Conservation (phyloP, 2,113 vertebrate species). For the Brachypteracias leptosomus region DNA sequence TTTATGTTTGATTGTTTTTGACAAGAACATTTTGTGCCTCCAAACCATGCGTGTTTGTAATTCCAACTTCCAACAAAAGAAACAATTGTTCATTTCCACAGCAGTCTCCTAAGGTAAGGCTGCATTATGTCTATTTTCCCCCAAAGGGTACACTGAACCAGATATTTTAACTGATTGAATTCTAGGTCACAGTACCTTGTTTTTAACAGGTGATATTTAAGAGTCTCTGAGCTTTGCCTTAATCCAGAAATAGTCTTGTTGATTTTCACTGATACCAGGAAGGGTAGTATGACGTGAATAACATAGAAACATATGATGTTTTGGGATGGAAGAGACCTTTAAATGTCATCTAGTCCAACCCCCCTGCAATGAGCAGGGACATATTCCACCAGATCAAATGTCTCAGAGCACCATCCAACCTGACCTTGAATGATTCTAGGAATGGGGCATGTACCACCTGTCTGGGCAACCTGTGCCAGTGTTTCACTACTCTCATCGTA, state of each 20-base stretch:
- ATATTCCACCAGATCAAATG: not conserved
- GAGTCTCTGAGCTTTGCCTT: not conserved
- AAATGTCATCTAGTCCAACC: not conserved
- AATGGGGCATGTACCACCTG: not conserved
- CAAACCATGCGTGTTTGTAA: not conserved
- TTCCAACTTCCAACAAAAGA: not conserved
- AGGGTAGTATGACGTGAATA: not conserved
- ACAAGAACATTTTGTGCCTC: slow-evolving; percentile 39
- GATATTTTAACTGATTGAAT: not conserved
- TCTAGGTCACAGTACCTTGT: not conserved
- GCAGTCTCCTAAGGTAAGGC: not conserved
- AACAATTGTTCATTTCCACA: not conserved
- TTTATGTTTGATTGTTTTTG: slow-evolving; percentile 29
- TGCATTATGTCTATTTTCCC: not conserved
- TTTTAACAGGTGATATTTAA: not conserved
- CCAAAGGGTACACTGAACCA: not conserved
- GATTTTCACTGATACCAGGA: not conserved
- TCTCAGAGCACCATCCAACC: not conserved
- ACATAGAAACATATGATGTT: not conserved
- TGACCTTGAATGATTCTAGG: not conserved
- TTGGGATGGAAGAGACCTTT: not conserved
- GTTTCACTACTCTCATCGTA: not conserved
- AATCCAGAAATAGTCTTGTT: not conserved
- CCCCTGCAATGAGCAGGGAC: not conserved
- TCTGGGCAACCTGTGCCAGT: not conserved